A percentile compares a stretch with the other conserved stretches of the same genome.
These are phyloP conservation scores for Platysteira castanea DNA, from an alignment of 2,113 vertebrate species.

Conservation along the genomic window DNA sequence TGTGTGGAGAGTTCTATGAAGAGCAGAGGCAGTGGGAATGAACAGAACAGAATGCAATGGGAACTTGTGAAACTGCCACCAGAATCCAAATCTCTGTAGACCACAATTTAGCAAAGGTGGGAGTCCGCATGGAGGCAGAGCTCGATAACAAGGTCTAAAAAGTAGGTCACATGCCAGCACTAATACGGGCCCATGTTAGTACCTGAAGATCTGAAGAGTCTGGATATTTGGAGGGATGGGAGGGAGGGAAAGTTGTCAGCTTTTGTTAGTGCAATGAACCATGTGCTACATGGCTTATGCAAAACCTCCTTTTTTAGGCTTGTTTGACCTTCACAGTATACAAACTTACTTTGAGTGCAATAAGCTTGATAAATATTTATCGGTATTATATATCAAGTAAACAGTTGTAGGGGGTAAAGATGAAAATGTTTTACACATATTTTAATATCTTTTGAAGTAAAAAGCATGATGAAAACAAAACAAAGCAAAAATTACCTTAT, in stretches of 20 bases:
- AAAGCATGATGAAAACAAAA: neutral
- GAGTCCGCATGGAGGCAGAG: neutral
- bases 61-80: neutral
- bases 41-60: neutral
- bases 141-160: neutral
- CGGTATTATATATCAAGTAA: neutral
- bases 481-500: neutral
- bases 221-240: neutral
- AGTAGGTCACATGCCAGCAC: neutral
- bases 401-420: neutral
- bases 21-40: neutral
- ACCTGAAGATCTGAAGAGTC: neutral
- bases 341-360: neutral
- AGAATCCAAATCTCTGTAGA: neutral
- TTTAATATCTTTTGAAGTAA: neutral
- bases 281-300: neutral
- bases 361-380: neutral
- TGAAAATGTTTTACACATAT: neutral
- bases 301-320: neutral
- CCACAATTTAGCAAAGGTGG: neutral
- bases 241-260: neutral
- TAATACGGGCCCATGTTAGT: no score
- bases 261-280: neutral
- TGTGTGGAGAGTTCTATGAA: neutral
- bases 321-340: neutral